Evolutionary conservation across 2,113 vertebrate genomes (phyloP), one percentile per base, ranked within the genome.

Genomic region (Hypomesus transpacificus): DNA sequence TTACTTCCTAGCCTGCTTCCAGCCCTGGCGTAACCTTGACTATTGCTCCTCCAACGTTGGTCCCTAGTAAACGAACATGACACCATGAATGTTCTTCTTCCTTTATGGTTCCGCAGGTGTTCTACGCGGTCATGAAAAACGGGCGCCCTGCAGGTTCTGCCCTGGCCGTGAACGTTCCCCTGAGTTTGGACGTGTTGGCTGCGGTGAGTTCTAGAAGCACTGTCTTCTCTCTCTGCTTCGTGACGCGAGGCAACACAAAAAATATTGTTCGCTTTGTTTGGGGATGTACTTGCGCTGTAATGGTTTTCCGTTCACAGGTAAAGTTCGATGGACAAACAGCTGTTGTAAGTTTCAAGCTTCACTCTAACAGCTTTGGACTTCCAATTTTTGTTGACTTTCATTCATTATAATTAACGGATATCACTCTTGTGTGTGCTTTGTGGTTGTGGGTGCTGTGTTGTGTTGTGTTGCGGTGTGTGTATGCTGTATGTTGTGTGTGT

Each of bases 81-180:
- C 31, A 11, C 7, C 26, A 21, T 53, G 72, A 21, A 14, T 61
- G 56, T 26, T 34, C 22, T 18, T 31, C 13, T 66, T 53, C 54
- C 16, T 61, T 22, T 53, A 34, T 69, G 52, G 31, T 52, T 73
- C 61, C 60, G 46, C 78, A 95, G 94, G 91, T 95, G 57, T 94
- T 94, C 75, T 94, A 93, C 75, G 89, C 91, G 1, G 92, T 93
- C 56, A 81, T 90, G n/a, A 87, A 81, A 39, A 57, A 73, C 13
- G 83, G 86, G 56, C 91, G 85, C 68, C 87, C 86, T 39, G 77
- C 87, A 6, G 67, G 87, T 81, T 73, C 90, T 89, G 69, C 83
- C 14, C 66, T 75, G 68, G 89, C 87, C 0, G 87, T 91, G 0
- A 79, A 86, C 11, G 85, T 93, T 60, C 90, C 87, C 0, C 60